Percentiles rank a stretch among this genome's conserved stretches.
Conservation (phyloP, 2,888 invertebrate genomes). For the Drosophila austrosaltans region DNA sequence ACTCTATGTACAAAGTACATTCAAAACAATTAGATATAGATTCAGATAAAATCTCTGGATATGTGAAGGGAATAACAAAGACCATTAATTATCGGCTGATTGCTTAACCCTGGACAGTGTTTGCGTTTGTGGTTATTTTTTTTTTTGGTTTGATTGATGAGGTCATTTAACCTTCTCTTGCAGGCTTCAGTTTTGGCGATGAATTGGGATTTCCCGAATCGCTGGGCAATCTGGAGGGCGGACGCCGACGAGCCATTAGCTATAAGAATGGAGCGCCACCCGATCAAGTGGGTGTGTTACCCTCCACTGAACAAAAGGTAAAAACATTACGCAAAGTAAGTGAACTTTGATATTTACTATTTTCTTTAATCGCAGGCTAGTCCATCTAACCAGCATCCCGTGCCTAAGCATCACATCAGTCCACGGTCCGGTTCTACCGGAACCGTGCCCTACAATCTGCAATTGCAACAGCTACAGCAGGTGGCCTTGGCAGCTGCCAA, state of each 20-base stretch:
- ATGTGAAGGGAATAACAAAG: slow-evolving; percentile 48
- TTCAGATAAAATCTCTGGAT: slow-evolving; percentile 32
- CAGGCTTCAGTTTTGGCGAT: slow-evolving; percentile 93
- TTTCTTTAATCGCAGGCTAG: slow-evolving; percentile 31
- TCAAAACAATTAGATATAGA: slow-evolving; percentile 21
- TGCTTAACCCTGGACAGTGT: slow-evolving; percentile 24
- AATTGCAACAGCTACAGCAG: slow-evolving; percentile 61
- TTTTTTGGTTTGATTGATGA: slow-evolving; percentile 46
- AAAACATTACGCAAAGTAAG: background rate
- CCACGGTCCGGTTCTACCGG: slow-evolving; percentile 73
- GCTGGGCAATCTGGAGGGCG: slow-evolving; percentile 89
- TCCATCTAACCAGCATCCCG: slow-evolving; percentile 50
- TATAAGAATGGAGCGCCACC: slow-evolving; percentile 85
- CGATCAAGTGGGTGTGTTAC: slow-evolving; percentile 81
- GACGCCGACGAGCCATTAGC: slow-evolving; percentile 88
- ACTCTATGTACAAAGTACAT: slow-evolving; percentile 30
- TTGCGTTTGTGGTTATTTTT: background rate
- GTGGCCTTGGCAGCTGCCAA: slow-evolving; percentile 38
- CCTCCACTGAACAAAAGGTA: slow-evolving; percentile 66
- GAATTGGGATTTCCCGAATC: slow-evolving; percentile 94
- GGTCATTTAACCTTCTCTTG: slow-evolving; percentile 37
- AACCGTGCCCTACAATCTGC: slow-evolving; percentile 57
- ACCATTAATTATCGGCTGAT: slow-evolving; percentile 55
- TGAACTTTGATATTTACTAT: background rate
- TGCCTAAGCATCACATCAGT: slow-evolving; percentile 75